These are phyloP conservation scores for Melanogrammus aeglefinus DNA, from an alignment of 2,797 vertebrate species.

Conservation along the genomic window DNA sequence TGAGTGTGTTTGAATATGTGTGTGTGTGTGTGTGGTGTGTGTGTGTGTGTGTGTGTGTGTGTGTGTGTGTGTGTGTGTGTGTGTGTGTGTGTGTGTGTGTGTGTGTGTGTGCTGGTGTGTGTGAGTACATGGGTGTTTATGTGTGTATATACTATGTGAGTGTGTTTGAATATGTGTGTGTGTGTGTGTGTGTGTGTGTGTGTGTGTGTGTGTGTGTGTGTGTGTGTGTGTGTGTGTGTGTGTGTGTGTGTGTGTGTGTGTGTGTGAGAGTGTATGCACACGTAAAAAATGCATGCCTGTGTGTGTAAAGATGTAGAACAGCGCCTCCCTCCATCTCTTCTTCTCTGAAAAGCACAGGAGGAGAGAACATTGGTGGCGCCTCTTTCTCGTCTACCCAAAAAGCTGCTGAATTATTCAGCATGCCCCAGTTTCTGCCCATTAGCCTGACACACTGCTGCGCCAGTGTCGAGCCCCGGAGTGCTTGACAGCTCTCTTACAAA, in stretches of 20 bases:
- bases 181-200: background rate
- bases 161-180: no score
- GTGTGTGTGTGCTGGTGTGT: background rate
- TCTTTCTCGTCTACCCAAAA: conserved; percentile 68
- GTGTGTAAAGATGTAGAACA: background rate
- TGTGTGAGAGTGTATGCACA: background rate
- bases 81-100: background rate
- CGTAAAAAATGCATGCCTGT: background rate
- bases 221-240: background rate
- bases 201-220: background rate
- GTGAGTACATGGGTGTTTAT: background rate
- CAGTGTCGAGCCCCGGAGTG: conserved; percentile 69
- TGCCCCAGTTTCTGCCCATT: conserved; percentile 79
- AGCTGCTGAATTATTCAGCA: conserved; percentile 78
- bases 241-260: background rate
- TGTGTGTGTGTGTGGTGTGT: background rate
- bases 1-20: background rate
- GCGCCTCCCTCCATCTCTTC: background rate
- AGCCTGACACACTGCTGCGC: conserved; percentile 73
- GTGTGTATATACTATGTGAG: no score
- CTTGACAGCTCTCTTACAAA: conserved; percentile 64
- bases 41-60: background rate
- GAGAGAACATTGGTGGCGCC: conserved; percentile 65
- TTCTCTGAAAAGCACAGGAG: conserved; percentile 13
- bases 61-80: background rate